Evolutionary conservation across 2,113 vertebrate species (phyloP), one percentile per base, ranked within the genome.

Genomic region (Drymodes brunneopygia): DNA sequence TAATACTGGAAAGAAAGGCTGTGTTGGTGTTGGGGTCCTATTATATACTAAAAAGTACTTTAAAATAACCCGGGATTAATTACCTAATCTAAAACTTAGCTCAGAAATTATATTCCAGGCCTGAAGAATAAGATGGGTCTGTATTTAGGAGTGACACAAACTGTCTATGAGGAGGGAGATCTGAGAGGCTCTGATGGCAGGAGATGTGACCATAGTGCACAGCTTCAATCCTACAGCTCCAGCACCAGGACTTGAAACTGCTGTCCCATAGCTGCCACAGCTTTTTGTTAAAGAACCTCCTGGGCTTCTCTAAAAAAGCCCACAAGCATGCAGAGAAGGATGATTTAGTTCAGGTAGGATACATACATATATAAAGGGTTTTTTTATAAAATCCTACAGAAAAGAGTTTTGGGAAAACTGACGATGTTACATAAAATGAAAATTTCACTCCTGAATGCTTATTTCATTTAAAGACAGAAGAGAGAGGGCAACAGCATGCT

Each of bases 151-250:
- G 7, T 82, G 77, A 51, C 24, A 53, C 2, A 11, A 91, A 8
- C 17, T 51, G 29, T 10, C 47, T 66, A 10, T 35, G 57, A 77
- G 74, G 40, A 65, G 16, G 38, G 27, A 50, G 25, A 65, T 54
- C 17, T 2, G 5, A 83, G 45, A 82, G 13, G 35, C 4, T 82
- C 44, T 2, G 12, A 31, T 3, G 22, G 48, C 29, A 72, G 70
- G 21, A 82, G 31, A 16, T 47, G 45, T 36, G 48, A 77, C 15
- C 2, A 0, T 1, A 53, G 38, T 1, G 15, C 0, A 0, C 38
- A 75, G 29, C 6, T 47, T 88, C 27, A 27, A 12, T 42, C 23
- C 15, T 6, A 16, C 35, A n/a, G 16, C 36, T 53, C 44, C 27
- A 60, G 47, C 36, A 62, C 2, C 1, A 5, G 31, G 20, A 21